Evolutionary conservation across 2,797 vertebrate species (phyloP).

Genomic region (Sebastes hubbsi): DNA sequence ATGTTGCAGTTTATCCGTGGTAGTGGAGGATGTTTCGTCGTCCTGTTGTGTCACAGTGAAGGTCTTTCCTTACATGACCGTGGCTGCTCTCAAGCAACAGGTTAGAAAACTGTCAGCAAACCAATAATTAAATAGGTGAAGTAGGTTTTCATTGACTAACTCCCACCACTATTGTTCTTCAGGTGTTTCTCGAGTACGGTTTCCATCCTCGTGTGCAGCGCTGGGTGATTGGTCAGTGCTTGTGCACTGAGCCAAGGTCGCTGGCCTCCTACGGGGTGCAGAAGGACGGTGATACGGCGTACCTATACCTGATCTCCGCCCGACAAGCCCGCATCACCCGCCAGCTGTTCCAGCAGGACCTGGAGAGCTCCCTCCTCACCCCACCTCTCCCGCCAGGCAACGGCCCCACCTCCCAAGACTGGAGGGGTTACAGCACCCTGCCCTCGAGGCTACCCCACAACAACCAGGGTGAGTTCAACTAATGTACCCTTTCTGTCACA

Average conservation of each 20-base stretch:
- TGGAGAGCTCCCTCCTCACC: slow-evolving; percentile 76
- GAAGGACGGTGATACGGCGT: slow-evolving; percentile 88
- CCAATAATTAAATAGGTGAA: neutral
- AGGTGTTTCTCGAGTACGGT: slow-evolving; percentile 91
- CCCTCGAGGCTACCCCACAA: slow-evolving; percentile 76
- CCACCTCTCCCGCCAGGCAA: slow-evolving; percentile 52
- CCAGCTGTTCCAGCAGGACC: slow-evolving; percentile 87
- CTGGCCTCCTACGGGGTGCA: slow-evolving; percentile 89
- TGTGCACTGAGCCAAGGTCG: slow-evolving; percentile 87
- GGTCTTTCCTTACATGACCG: slow-evolving; percentile 86
- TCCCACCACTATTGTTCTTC: neutral
- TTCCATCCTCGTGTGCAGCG: slow-evolving; percentile 93
- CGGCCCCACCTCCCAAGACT: slow-evolving; percentile 65
- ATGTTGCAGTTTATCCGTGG: slow-evolving; percentile 87
- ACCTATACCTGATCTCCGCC: slow-evolving; percentile 91
- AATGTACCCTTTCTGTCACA: neutral
- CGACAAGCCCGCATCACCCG: slow-evolving; percentile 80
- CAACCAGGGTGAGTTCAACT: slow-evolving; percentile 73
- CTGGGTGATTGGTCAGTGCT: slow-evolving; percentile 92
- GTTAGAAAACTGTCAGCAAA: slow-evolving; percentile 61
- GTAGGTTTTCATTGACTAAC: neutral
- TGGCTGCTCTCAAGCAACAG: slow-evolving; percentile 90
- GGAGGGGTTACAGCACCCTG: slow-evolving; percentile 81
- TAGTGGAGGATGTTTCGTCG: slow-evolving; percentile 89
- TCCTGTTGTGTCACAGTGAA: slow-evolving; percentile 88